Base-by-base conservation (phyloP, 2,888 invertebrate species). In the Celastrina argiolus region DNA sequence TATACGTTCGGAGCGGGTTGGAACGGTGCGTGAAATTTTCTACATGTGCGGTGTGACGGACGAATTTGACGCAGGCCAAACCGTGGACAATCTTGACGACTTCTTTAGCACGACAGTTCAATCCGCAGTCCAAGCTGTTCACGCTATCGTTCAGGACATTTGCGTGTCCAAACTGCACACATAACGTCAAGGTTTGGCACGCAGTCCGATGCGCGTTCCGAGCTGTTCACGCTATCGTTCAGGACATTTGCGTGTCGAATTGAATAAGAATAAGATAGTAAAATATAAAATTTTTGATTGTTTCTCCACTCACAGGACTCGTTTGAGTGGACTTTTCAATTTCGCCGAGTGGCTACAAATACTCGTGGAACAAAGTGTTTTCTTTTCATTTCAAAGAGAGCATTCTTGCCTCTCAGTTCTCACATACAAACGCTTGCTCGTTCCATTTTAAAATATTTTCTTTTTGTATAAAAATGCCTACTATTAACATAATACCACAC, bases 301-400 rank as follows among this genome's bases (percentile, higher is more conserved):
- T 58, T 14, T n/a, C 31, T 6, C 28, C 28, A 58, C 16, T 58
- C 7, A n/a, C 31, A 58, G 58, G 31, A 58, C 45, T 45, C 16
- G 58, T 18, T 22, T 18, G 31, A 58, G 58, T 58, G 58, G 58
- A 58, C 58, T 58, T 58, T 58, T 58, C 58, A 58, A 58, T 58
- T 58, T 58, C 31, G 4, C 31, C 58, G 16, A 58, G 58, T 58
- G 58, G 58, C 28, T 58, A 31, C 28, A 31, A 58, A 58, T 31
- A 22, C 51, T 31, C n/a, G 28, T 7, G 56, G 58, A 58, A 58
- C 58, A 58, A 58, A 58, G 58, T 58, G 58, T 58, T 58, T 58
- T 58, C 58, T 31, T 58, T 58, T 58, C 58, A 58, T 58, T 31
- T 58, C 58, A 58, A 58, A 58, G 31, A 58, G 58, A 58, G 58